Percentiles rank a stretch among this genome's conserved stretches.
phyloP scores from a whole-genome alignment of 2,113 vertebrate species.

The Corythoichthys haematopterus region DNA sequence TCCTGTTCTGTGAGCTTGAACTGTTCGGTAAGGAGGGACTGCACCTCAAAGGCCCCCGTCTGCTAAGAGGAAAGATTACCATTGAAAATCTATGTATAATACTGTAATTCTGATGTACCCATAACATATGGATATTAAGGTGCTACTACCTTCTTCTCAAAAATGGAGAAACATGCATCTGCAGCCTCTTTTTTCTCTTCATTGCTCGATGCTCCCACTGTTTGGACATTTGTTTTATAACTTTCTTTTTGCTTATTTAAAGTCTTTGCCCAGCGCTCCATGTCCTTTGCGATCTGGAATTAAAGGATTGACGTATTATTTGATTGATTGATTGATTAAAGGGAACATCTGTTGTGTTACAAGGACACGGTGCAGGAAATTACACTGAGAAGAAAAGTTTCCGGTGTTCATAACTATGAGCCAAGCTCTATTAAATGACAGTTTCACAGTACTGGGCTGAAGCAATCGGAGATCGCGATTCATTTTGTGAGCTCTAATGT shows the following conservation, averaged over 20 bases:
- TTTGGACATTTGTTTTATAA: constrained; percentile 85
- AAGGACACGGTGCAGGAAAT: background rate
- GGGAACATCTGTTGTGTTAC: background rate
- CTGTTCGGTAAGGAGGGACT: constrained; percentile 73
- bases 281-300: constrained; percentile 92
- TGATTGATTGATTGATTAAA: background rate
- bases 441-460: no score
- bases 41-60: constrained; percentile 75
- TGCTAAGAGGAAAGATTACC: constrained; percentile 43
- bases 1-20: constrained; percentile 76
- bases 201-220: constrained; percentile 63
- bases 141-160: constrained; percentile 86
- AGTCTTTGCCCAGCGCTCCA: constrained; percentile 97
- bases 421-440: no score
- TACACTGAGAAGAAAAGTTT: background rate
- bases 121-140: background rate
- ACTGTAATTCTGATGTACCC: background rate
- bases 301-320: background rate
- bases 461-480: no score
- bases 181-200: constrained; percentile 89
- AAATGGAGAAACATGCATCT: constrained; percentile 89
- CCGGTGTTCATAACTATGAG: no score
- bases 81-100: background rate
- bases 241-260: constrained; percentile 94
- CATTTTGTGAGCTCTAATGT: no score